Percentiles rank a stretch among this genome's conserved stretches.
These are phyloP conservation scores for Philaenus spumarius DNA, from an alignment of 1,140 invertebrate genomes.

Conservation along the genomic window DNA sequence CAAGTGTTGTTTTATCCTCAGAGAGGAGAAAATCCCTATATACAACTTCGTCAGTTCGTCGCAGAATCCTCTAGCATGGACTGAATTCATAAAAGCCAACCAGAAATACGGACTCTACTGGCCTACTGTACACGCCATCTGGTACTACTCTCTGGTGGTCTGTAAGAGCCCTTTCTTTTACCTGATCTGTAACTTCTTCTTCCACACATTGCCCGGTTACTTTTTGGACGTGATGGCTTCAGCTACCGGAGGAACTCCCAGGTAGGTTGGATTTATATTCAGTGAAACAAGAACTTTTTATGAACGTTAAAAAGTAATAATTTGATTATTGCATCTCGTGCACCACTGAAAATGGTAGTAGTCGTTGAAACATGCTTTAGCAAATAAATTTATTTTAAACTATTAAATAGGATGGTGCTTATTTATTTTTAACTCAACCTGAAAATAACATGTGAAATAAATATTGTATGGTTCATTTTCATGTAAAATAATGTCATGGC, in stretches of 20 bases:
- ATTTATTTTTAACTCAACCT: too few relatives aligned
- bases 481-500: too few relatives aligned
- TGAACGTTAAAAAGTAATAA: too few relatives aligned
- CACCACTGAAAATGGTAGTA: too few relatives aligned
- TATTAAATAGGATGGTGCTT: too few relatives aligned
- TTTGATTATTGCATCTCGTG: too few relatives aligned
- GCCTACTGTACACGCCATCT: constrained; percentile 45
- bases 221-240: constrained; percentile 35
- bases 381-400: too few relatives aligned
- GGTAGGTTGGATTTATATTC: too few relatives aligned
- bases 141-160: constrained; percentile 47
- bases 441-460: too few relatives aligned
- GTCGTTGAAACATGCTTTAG: too few relatives aligned
- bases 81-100: constrained; percentile 45
- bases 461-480: too few relatives aligned
- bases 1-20: not conserved
- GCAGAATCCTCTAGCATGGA: constrained; percentile 51
- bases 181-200: constrained; percentile 38
- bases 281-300: too few relatives aligned
- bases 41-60: constrained; percentile 52
- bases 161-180: constrained; percentile 24
- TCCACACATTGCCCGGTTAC: constrained; percentile 40
- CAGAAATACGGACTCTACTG: constrained; percentile 35
- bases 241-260: constrained; percentile 39
- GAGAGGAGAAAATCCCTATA: constrained; percentile 30